These are phyloP conservation scores for Nothocercus julius DNA, from an alignment of 2,113 vertebrate genomes.

Conservation along the genomic window DNA sequence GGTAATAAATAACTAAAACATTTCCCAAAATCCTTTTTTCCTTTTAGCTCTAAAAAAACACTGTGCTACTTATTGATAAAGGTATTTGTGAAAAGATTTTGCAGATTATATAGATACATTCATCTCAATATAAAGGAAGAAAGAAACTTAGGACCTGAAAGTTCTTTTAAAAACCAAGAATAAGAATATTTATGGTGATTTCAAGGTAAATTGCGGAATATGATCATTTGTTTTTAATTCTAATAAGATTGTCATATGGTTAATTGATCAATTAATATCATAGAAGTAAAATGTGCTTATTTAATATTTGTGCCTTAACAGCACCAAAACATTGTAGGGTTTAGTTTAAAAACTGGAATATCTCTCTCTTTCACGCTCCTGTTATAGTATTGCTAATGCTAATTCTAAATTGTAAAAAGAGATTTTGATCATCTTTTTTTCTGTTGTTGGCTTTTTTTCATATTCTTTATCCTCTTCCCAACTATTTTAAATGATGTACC, in stretches of 20 bases:
- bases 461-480: neutral
- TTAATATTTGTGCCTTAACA: neutral
- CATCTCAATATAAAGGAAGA: neutral
- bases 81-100: constrained; percentile 52
- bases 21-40: neutral
- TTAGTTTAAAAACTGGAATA: neutral
- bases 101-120: constrained; percentile 26
- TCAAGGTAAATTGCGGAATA: neutral
- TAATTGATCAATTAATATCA: constrained; percentile 6
- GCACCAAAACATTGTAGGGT: neutral
- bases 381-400: neutral
- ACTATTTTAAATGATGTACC: neutral
- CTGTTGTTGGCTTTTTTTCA: neutral
- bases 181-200: constrained; percentile 50
- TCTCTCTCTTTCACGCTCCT: neutral
- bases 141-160: neutral
- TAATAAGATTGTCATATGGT: neutral
- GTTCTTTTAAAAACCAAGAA: constrained; percentile 45
- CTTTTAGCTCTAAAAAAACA: neutral
- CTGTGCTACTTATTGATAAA: neutral
- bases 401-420: neutral
- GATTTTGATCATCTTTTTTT: neutral
- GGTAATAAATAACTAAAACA: neutral
- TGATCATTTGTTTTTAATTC: neutral
- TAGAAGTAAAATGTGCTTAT: neutral